A percentile compares a stretch with the other conserved stretches of the same genome.
Conservation (phyloP, 64 coral and sea anemone genomes). For the Trachythela sp. region DNA sequence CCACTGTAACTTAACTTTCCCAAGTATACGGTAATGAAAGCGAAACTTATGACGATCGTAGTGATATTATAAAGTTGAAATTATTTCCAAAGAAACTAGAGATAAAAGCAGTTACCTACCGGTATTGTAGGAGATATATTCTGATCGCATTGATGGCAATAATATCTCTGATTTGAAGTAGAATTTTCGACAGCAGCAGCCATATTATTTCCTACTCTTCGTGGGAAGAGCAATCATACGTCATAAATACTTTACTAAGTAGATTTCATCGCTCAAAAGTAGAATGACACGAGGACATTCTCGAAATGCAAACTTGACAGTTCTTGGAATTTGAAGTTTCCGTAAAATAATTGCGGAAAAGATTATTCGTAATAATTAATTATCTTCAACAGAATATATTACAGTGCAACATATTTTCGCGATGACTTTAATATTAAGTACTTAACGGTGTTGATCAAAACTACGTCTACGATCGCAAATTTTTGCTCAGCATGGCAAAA, state of each 20-base stretch:
- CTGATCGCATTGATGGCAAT: constrained; percentile 3
- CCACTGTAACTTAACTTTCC: too few species aligned
- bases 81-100: not conserved
- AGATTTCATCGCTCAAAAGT: not conserved
- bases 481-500: too few species aligned
- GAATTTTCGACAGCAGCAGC: not conserved
- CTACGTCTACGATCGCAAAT: too few species aligned
- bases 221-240: not conserved
- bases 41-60: too few species aligned
- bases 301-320: not conserved
- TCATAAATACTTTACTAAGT: not conserved
- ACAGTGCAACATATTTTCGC: too few species aligned
- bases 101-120: not conserved
- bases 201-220: not conserved
- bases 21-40: too few species aligned
- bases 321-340: not conserved
- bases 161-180: not conserved
- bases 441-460: too few species aligned
- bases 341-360: too few species aligned
- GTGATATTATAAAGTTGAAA: not conserved
- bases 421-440: too few species aligned
- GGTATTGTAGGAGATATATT: constrained; percentile 16
- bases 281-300: not conserved
- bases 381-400: too few species aligned
- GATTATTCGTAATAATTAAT: too few species aligned